Base-by-base conservation (phyloP, 2,888 invertebrate species). In the Polylopha cassiicola region DNA sequence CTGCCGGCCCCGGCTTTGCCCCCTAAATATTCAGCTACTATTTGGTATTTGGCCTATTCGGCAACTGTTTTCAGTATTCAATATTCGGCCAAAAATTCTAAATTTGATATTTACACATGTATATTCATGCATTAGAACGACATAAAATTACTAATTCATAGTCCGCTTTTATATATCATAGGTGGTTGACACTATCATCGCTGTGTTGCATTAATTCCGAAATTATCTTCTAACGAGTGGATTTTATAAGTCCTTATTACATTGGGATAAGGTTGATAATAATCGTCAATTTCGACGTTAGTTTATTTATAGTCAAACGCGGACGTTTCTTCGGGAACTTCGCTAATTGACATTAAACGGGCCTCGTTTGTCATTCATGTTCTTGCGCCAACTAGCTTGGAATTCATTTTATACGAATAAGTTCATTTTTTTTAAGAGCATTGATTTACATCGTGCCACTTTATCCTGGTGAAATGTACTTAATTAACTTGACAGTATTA, bases 331-430 rank as follows among this genome's bases (percentile, higher is more conserved):
- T 49, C 47, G 52, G 55, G 63, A 64, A 64, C 59, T 65, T 55
- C 50, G 65, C 72, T 80, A 80, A 80, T 80, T 78, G 79, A 78
- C 75, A 69, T 71, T 73, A 75, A 78, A 74, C 61, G 65, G 52
- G 58, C 55, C 58, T 58, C 69, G 68, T 76, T 71, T 72, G 68
- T 75, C 73, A 74, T 72, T 71, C 69, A 57, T 70, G 73, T 71
- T 70, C 63, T 58, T 60, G 57, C 59, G 64, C 58, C 64, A 61
- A 61, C 57, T 60, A 54, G 52, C 55, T 57, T 57, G 54, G 55
- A 61, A 61, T 62, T 66, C 58, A 60, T 65, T 58, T 51, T 44
- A 53, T 41, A 30, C 29, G 20, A 20, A 27, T 36, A n/a, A n/a
- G n/a, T n/a, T n/a, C n/a, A 30, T 41, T 41, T 39, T 30, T 39